Conservation (phyloP, 1,140 invertebrate genomes). For the Orius insidiosus region DNA sequence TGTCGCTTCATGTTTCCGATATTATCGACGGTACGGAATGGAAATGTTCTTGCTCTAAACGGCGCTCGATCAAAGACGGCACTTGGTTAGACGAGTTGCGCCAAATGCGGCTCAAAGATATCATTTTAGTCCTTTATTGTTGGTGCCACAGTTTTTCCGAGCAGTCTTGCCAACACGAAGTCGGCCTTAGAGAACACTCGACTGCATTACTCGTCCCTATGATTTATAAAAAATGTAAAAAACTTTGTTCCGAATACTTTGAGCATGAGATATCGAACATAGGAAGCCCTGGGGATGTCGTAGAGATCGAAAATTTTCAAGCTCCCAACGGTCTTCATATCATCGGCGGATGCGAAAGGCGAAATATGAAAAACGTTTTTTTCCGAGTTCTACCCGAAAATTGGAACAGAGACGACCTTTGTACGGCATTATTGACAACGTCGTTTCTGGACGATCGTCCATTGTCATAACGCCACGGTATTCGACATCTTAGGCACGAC, state of each 20-base stretch:
- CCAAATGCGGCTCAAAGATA: slow-evolving; percentile 4
- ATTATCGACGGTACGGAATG: slow-evolving; percentile 1
- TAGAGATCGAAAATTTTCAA: slow-evolving; percentile 6
- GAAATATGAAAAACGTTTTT: slow-evolving; percentile 12
- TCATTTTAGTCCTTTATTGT: slow-evolving; percentile 9
- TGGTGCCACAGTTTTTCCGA: slow-evolving; percentile 10
- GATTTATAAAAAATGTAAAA: slow-evolving; percentile 10
- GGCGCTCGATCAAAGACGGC: background rate
- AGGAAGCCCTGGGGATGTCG: background rate
- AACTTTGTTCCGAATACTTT: slow-evolving; percentile 4
- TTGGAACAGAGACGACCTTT: slow-evolving; percentile 12
- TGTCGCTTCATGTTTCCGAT: too few relatives aligned
- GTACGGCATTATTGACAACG: slow-evolving; percentile 10
- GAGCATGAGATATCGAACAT: slow-evolving; percentile 11
- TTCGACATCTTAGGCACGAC: slow-evolving; percentile 5
- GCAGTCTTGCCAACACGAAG: slow-evolving; percentile 10
- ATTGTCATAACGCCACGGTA: slow-evolving; percentile 3
- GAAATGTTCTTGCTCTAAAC: background rate
- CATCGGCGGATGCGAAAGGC: slow-evolving; percentile 9
- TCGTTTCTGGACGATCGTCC: slow-evolving; percentile 3
- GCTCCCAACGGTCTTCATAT: slow-evolving; percentile 6
- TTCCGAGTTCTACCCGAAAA: slow-evolving; percentile 11
- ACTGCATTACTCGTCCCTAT: slow-evolving; percentile 1
- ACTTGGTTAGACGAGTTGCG: slow-evolving; percentile 4
- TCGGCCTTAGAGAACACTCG: background rate